Conservation (phyloP, 2,888 invertebrate genomes). For the Stramonita haemastoma region DNA sequence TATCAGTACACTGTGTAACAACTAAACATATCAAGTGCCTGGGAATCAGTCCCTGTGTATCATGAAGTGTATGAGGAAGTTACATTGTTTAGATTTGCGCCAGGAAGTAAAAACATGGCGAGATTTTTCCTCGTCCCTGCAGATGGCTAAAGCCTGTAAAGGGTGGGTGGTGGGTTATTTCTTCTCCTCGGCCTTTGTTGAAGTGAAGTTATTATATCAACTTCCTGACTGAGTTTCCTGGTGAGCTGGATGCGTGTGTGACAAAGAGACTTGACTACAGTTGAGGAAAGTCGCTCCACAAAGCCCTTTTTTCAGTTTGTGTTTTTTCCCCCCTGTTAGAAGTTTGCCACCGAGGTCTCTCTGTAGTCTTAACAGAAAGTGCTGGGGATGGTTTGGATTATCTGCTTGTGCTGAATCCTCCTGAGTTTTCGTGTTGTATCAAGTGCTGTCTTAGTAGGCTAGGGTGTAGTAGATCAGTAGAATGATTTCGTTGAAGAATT, state of each 20-base stretch:
- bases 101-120: conserved; percentile 23
- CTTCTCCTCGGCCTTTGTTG: neutral
- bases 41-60: no score
- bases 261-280: neutral
- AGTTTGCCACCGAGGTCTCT: no score
- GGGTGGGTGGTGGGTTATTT: neutral
- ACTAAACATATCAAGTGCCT: no score
- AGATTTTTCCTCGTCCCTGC: conserved; percentile 4
- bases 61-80: conserved; percentile 21
- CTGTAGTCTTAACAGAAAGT: no score
- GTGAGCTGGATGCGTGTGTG: neutral
- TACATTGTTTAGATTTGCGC: neutral
- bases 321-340: no score
- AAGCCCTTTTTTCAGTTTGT: no score
- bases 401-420: no score
- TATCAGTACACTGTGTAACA: no score
- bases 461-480: neutral
- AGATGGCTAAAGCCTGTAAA: neutral
- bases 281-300: neutral
- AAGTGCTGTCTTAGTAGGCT: neutral
- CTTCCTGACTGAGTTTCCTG: no score
- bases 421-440: neutral
- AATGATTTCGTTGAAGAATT: neutral
- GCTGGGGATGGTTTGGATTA: no score
- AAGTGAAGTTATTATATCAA: no score